Evolutionary conservation across 1,140 invertebrate genomes (phyloP).

Genomic region (Whitmania pigra): DNA sequence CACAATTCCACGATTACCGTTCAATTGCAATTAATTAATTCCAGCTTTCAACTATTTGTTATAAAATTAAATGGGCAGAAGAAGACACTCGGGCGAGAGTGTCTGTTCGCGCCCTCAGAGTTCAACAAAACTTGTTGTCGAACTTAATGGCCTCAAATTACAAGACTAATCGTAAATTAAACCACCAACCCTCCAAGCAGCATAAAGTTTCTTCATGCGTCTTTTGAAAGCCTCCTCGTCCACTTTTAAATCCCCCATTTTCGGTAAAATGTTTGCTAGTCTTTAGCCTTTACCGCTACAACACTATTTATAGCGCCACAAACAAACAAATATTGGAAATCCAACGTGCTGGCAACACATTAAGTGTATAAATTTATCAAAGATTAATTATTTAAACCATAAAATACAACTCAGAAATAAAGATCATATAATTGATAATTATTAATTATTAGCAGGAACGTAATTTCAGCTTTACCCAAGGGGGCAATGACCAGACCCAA

Average conservation of each 20-base stretch:
- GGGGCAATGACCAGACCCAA: too few relatives aligned
- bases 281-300: constrained; percentile 26
- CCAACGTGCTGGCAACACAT: neutral
- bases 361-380: too few relatives aligned
- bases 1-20: neutral
- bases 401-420: neutral
- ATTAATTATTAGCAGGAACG: too few relatives aligned
- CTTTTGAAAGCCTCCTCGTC: constrained; percentile 84
- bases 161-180: constrained; percentile 8
- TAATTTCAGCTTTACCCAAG: too few relatives aligned
- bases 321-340: constrained; percentile 8
- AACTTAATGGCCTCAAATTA: neutral
- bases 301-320: neutral
- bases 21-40: neutral
- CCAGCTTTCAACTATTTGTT: too few relatives aligned
- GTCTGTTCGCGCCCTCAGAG: too few relatives aligned
- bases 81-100: too few relatives aligned
- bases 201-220: constrained; percentile 72
- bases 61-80: too few relatives aligned
- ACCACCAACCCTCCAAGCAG: constrained; percentile 69
- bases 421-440: too few relatives aligned
- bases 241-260: constrained; percentile 59
- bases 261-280: constrained; percentile 11
- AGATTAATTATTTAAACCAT: neutral
- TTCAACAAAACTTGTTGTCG: too few relatives aligned